A percentile compares a stretch with the other conserved stretches of the same genome.
phyloP scores from a whole-genome alignment of 2,113 vertebrate species.

The Anhinga anhinga region DNA sequence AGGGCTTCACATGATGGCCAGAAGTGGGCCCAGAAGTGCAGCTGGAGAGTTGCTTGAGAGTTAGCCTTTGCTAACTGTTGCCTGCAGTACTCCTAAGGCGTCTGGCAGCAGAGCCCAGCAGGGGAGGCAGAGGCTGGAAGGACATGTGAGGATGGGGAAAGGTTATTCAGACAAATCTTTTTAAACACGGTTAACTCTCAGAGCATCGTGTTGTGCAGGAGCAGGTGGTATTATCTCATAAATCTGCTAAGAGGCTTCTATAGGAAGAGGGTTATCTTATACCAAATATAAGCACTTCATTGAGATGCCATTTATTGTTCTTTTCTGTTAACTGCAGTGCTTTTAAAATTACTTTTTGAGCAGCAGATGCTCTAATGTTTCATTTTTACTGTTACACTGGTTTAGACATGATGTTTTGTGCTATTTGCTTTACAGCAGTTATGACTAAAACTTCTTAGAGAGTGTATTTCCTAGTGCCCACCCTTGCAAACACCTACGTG shows the following conservation, averaged over 20 bases:
- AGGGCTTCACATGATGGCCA: background rate
- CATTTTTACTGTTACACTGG: background rate
- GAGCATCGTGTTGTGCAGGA: background rate
- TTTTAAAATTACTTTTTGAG: background rate
- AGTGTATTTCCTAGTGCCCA: background rate
- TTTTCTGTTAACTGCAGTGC: background rate
- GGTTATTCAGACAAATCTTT: background rate
- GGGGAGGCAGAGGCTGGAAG: background rate
- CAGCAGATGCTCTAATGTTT: background rate
- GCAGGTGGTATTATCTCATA: background rate
- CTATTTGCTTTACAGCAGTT: background rate
- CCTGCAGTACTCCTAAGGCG: background rate
- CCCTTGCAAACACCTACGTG: background rate
- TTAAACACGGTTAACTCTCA: background rate
- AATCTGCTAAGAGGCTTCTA: background rate
- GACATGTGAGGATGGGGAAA: accelerated
- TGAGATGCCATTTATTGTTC: background rate
- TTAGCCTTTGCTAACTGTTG: background rate
- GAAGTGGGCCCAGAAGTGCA: background rate
- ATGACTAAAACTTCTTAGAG: background rate
- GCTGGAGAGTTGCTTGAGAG: background rate
- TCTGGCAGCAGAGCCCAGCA: background rate
- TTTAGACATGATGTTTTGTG: accelerated
- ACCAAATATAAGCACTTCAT: background rate
- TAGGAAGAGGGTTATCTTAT: background rate